Evolutionary conservation across 2,888 invertebrate species (phyloP).

Genomic region (Drosophila pseudotalamancana): DNA sequence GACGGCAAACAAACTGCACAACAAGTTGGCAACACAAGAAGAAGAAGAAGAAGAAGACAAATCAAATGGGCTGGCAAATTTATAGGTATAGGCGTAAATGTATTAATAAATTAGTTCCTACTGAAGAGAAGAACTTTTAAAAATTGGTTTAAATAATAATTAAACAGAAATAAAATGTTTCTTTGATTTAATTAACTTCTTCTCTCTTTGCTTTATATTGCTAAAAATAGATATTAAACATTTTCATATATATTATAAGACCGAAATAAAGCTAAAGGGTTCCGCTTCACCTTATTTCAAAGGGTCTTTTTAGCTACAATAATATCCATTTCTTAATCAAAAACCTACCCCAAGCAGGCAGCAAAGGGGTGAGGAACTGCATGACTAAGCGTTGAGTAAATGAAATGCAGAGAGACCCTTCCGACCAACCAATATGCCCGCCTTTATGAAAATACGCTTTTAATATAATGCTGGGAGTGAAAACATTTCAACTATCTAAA

Average conservation of each 20-base stretch:
- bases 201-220: no score
- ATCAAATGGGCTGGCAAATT: neutral
- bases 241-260: no score
- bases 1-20: conserved; percentile 37
- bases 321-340: neutral
- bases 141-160: no score
- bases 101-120: no score
- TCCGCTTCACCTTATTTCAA: no score
- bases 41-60: conserved; percentile 38
- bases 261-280: no score
- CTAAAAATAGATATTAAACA: no score
- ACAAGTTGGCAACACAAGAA: conserved; percentile 48
- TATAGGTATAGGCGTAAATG: no score
- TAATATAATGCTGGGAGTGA: conserved; percentile 19
- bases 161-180: no score
- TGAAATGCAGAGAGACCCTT: neutral
- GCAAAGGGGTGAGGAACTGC: neutral
- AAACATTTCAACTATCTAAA: conserved; percentile 47
- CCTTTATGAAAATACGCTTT: conserved; percentile 15
- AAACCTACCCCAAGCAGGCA: neutral
- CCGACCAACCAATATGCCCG: neutral
- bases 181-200: no score
- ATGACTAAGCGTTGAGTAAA: conserved; percentile 11
- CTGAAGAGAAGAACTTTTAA: no score
- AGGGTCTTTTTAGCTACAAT: no score